Percentiles rank a stretch among this genome's conserved stretches.
These are phyloP conservation scores for Desmophyllum pertusum DNA, from an alignment of 92 coral and sea anemone genomes.

Conservation along the genomic window DNA sequence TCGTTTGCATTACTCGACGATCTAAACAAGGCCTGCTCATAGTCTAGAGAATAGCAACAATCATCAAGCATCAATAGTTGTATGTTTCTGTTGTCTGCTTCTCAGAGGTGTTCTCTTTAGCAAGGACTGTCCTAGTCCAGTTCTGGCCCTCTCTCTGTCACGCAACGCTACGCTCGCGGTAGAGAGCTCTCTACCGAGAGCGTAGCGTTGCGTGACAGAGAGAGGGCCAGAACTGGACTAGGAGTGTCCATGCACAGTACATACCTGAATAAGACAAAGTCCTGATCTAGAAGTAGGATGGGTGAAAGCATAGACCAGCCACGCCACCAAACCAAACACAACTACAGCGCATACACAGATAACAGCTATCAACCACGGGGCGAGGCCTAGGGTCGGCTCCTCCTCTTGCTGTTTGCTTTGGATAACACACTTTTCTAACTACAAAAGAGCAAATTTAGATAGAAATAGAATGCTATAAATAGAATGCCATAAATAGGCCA, in stretches of 20 bases:
- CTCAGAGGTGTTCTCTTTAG: background rate
- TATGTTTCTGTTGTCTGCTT: too few species aligned
- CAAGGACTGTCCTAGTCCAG: background rate
- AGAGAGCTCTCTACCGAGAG: too few species aligned
- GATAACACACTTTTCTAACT: conserved; percentile 12
- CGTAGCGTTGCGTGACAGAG: too few species aligned
- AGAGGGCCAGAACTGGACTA: too few species aligned
- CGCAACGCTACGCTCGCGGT: too few species aligned
- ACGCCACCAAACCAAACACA: background rate
- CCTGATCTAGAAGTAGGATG: conserved; percentile 87
- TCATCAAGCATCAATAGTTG: background rate
- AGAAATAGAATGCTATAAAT: background rate
- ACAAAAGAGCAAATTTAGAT: background rate
- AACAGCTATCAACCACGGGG: conserved; percentile 37
- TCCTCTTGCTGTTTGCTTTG: background rate
- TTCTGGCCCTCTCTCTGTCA: background rate
- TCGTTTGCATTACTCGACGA: background rate
- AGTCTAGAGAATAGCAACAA: background rate
- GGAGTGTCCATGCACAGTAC: too few species aligned
- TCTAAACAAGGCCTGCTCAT: background rate
- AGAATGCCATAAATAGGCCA: background rate
- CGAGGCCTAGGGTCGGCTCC: conserved; percentile 12
- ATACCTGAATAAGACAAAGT: conserved; percentile 78
- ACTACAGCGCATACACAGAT: conserved; percentile 7
- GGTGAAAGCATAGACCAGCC: conserved; percentile 64